A percentile compares a stretch with the other conserved stretches of the same genome.
These are phyloP conservation scores for Onthophagus sagittarius DNA, from an alignment of 2,888 invertebrate genomes.

Conservation along the genomic window DNA sequence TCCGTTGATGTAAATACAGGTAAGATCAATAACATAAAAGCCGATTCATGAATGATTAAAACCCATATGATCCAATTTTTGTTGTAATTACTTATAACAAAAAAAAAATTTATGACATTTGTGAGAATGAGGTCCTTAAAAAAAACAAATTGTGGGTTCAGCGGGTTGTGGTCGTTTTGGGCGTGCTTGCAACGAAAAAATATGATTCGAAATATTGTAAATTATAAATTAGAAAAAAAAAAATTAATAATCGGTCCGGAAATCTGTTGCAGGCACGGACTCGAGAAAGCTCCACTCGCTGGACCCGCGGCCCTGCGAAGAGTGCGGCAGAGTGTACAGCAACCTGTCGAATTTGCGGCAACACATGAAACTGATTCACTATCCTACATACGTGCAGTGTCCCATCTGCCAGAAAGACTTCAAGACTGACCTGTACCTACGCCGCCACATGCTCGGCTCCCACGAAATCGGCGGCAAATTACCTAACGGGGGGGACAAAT, in stretches of 20 bases:
- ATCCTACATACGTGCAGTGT: conserved; percentile 60
- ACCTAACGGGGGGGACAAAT: background rate
- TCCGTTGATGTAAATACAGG: conserved; percentile 39
- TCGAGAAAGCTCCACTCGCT: conserved; percentile 49
- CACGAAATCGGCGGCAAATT: conserved; percentile 43
- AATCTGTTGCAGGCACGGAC: conserved; percentile 44
- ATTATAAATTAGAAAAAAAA: background rate
- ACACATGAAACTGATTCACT: conserved; percentile 63
- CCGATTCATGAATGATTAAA: too few relatives aligned
- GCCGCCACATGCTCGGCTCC: conserved; percentile 57
- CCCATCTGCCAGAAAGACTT: conserved; percentile 60
- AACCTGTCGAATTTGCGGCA: conserved; percentile 63
- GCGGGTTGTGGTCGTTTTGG: conserved; percentile 20
- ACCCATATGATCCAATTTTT: too few relatives aligned
- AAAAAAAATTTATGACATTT: background rate
- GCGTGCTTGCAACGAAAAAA: conserved; percentile 41
- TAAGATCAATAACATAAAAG: conserved; percentile 29
- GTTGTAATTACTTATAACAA: too few relatives aligned
- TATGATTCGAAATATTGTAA: background rate
- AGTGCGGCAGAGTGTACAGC: conserved; percentile 63
- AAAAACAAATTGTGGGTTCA: conserved; percentile 25
- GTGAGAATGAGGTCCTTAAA: background rate
- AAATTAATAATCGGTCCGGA: background rate
- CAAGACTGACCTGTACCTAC: conserved; percentile 61
- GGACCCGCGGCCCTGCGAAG: conserved; percentile 58